Evolutionary conservation across 2,888 invertebrate genomes (phyloP), one percentile per base, ranked within the genome.

Genomic region (Apamea crenata): DNA sequence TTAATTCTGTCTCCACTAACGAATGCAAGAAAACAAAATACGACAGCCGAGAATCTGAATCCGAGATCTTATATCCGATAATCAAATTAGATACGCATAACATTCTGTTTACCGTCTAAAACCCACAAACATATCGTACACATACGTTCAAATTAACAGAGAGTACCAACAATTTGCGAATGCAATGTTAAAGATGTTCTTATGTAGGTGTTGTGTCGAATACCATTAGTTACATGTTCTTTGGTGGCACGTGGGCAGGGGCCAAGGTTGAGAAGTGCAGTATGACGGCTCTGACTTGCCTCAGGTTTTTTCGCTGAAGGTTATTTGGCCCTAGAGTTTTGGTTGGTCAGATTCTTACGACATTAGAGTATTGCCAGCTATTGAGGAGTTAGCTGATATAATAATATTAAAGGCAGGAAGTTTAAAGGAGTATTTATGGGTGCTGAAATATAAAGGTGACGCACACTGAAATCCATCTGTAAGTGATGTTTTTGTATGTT

Each of bases 121-220:
- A 12, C 82, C 74, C 71, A 77, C 78, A 44, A 85, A 81, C 53
- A 67, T 47, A 40, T 29, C 40, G 14, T 83, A 90, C 88, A 88
- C 84, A 86, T 82, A 59, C 81, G 79, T 82, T 81, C 88, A 91
- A 88, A 84, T 89, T 80, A 91, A 91, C 90, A 88, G 87, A 80
- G 86, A 81, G 79, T 69, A 81, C 40, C 16, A 67, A 76, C 85
- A 89, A 91, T 91, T 92, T 88, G 87, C 83, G 74, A 85, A 85
- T 90, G 72, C 82, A 84, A 87, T 84, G 87, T 84, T 91, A 90
- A 93, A 91, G 86, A 88, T 86, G 88, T 81, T 83, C 78, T 78
- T 84, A 90, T 87, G 91, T 92, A 87, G 93, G 93, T 91, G 91
- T 87, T 92, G 93, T 90, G 91, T 93, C 86, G 90, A 92, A 92